phyloP scores from a whole-genome alignment of 2,113 vertebrate species.

The Chaenocephalus aceratus region DNA sequence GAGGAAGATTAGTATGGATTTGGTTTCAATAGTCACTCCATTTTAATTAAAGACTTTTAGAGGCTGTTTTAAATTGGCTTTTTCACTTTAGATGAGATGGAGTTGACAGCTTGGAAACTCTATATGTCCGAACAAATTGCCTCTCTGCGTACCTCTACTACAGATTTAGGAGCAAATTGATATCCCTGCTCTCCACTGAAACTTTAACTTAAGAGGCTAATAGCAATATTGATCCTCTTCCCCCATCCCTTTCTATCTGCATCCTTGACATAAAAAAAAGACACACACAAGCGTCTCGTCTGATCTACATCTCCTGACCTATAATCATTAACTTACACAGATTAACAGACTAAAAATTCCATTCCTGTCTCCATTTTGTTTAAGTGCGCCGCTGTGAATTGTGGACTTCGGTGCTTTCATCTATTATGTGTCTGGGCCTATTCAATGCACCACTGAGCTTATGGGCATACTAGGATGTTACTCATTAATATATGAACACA shows the following conservation, averaged over 20 bases:
- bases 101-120: slow-evolving; percentile 57
- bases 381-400: slow-evolving; percentile 14
- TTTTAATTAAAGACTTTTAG: slow-evolving; percentile 43
- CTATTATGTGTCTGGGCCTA: slow-evolving; percentile 17
- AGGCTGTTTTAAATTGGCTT: slow-evolving; percentile 39
- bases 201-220: slow-evolving; percentile 58
- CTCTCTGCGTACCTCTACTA: slow-evolving; percentile 14
- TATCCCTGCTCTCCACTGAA: slow-evolving; percentile 53
- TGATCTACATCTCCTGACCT: slow-evolving; percentile 49
- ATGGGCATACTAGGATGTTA: slow-evolving; percentile 62
- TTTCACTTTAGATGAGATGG: slow-evolving; percentile 50
- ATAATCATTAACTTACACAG: slow-evolving; percentile 64
- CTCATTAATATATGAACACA: slow-evolving; percentile 67
- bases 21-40: slow-evolving; percentile 27
- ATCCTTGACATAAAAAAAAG: slow-evolving; percentile 9
- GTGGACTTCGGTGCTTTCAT: slow-evolving; percentile 32
- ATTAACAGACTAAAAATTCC: slow-evolving; percentile 59
- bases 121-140: slow-evolving; percentile 56
- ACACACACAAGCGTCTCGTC: slow-evolving; percentile 16
- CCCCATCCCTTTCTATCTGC: slow-evolving; percentile 9
- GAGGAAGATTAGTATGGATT: slow-evolving; percentile 31
- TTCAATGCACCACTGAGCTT: slow-evolving; percentile 46
- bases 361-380: slow-evolving; percentile 33
- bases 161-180: slow-evolving; percentile 40
- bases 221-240: slow-evolving; percentile 57